A percentile compares a stretch with the other conserved stretches of the same genome.
phyloP scores from a whole-genome alignment of 2,797 vertebrate species.

The Martes flavigula region DNA sequence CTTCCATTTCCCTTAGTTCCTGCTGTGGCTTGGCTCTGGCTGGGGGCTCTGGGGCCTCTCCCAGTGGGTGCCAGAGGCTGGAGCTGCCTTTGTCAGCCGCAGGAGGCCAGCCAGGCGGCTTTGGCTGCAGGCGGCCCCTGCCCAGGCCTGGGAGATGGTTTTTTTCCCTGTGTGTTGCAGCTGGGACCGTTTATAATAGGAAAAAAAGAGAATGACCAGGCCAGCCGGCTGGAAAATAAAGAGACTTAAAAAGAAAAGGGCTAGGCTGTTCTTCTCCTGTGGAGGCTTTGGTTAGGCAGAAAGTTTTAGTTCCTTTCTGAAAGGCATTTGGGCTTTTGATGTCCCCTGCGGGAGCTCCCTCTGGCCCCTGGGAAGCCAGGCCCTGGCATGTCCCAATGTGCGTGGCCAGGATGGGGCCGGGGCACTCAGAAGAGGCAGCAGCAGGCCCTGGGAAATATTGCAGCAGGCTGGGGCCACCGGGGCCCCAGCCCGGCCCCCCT shows the following conservation, averaged over 20 bases:
- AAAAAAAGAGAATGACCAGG: slow-evolving; percentile 78
- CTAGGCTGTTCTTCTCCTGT: slow-evolving; percentile 75
- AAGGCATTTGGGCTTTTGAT: slow-evolving; percentile 78
- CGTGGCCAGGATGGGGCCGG: slow-evolving; percentile 50
- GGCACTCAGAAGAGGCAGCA: slow-evolving; percentile 27
- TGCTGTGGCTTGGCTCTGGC: slow-evolving; percentile 61
- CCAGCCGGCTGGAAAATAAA: slow-evolving; percentile 81
- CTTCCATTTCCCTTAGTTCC: slow-evolving; percentile 21
- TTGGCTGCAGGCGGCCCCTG: slow-evolving; percentile 58
- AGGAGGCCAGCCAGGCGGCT: slow-evolving; percentile 73
- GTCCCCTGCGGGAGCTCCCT: slow-evolving; percentile 76
- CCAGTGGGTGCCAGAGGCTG: slow-evolving; percentile 76
- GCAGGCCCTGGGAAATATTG: slow-evolving; percentile 54
- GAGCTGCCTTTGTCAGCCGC: slow-evolving; percentile 70
- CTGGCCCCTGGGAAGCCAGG: slow-evolving; percentile 72
- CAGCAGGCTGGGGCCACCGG: background rate
- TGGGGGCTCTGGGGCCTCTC: slow-evolving; percentile 64
- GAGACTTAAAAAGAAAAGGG: slow-evolving; percentile 79
- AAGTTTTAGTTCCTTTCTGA: slow-evolving; percentile 79
- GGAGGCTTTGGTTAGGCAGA: slow-evolving; percentile 79
- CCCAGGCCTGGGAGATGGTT: slow-evolving; percentile 68
- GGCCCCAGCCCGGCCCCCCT: background rate
- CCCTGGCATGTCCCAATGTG: slow-evolving; percentile 70
- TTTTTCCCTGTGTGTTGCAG: slow-evolving; percentile 69
- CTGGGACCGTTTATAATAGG: slow-evolving; percentile 80